Base-by-base conservation (phyloP, 2,797 vertebrate species). In the Chrosomus eos region DNA sequence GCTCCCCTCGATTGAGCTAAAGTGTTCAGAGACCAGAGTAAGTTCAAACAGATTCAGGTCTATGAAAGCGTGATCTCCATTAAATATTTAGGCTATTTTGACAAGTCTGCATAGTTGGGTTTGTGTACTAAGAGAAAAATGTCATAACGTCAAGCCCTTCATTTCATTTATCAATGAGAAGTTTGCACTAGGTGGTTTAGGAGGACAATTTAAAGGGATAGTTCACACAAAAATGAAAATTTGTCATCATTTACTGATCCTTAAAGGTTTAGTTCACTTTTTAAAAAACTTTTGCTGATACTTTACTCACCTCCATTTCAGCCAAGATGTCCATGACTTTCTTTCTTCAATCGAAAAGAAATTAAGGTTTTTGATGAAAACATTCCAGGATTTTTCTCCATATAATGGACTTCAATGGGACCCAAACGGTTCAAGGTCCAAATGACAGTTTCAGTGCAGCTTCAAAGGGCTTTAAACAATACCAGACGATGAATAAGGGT, bases 1-100 rank as follows among this genome's bases (percentile, higher is more conserved):
- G 36, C 72, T 83, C 80, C 60, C n/a, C 70, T 86, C 48, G 13
- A 74, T 87, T 83, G 68, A 86, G 45, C n/a, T 31, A n/a, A 81
- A 76, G 77, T 71, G 75, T 79, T 86, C 43, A 80, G n/a, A 84
- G 33, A 76, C 48, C 43, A 38, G 36, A 84, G 64, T 26, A 58
- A 26, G 48, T 28, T 70, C 51, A 73, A 4, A 64, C 70, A 74
- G 71, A 82, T 64, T 82, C 21, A 21, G 53, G 14, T 48, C 68
- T 67, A 21, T 53, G 51, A 71, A 76, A 76, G 43, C 33, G 18
- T 31, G 28, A 67, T 51, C 21, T 43, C 14, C 16, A 40, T 85
- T 23, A 83, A 80, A 80, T 75, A 70, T 60, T 40, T 3, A 83
- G 38, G 62, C 76, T 64, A 51, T 76, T 76, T 64, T 86, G 81